Percentiles rank a stretch among this genome's conserved stretches.
phyloP scores from a whole-genome alignment of 2,113 vertebrate genomes.

The Poeciliopsis turrubarensis region DNA sequence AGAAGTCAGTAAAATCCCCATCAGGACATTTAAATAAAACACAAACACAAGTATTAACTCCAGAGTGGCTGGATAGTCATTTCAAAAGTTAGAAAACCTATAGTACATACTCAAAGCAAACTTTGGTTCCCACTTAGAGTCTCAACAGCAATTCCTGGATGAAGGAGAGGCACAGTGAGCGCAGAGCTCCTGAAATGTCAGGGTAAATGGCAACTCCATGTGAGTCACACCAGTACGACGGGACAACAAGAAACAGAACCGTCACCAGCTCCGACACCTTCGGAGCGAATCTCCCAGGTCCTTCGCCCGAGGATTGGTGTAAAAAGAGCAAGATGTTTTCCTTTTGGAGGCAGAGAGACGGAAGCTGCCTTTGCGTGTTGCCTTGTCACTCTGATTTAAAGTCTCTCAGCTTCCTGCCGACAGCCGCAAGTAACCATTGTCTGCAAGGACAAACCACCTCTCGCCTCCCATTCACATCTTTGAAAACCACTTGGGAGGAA shows the following conservation, averaged over 20 bases:
- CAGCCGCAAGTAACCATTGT: conserved; percentile 51
- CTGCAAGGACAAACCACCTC: conserved; percentile 29
- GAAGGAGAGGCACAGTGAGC: neutral
- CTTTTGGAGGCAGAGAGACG: neutral
- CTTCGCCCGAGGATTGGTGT: neutral
- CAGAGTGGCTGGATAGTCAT: neutral
- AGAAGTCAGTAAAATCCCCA: neutral
- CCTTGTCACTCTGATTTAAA: conserved; percentile 22
- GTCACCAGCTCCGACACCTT: neutral
- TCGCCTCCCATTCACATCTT: conserved; percentile 22
- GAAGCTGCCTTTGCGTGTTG: conserved; percentile 4
- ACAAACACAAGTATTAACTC: neutral
- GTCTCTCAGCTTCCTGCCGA: conserved; percentile 30
- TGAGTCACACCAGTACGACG: neutral
- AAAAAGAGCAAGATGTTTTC: neutral
- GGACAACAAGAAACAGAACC: neutral
- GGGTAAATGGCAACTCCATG: neutral
- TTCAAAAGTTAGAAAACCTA: neutral
- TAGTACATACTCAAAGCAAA: neutral
- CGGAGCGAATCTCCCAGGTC: neutral
- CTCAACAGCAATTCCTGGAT: neutral
- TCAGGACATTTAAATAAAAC: neutral
- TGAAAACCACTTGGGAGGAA: conserved; percentile 23
- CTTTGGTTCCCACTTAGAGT: neutral
- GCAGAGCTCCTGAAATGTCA: neutral